phyloP scores from a whole-genome alignment of 2,113 vertebrate genomes.

The Cichladusa arquata region DNA sequence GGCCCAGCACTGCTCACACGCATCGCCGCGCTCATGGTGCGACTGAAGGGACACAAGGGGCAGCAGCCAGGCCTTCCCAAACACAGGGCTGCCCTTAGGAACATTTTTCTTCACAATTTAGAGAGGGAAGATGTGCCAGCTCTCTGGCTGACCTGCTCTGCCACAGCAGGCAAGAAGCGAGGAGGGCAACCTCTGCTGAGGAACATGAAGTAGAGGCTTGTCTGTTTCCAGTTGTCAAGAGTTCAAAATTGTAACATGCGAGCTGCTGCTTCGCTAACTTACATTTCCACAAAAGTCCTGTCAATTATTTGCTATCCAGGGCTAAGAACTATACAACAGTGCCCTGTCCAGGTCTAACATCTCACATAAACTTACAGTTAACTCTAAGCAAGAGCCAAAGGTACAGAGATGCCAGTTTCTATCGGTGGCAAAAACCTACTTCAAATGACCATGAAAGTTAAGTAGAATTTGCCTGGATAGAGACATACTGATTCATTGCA shows the following conservation, averaged over 20 bases:
- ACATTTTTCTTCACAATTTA: not conserved
- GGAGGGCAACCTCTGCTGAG: not conserved
- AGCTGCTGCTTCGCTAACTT: not conserved
- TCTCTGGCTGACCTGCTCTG: not conserved
- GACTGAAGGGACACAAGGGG: not conserved
- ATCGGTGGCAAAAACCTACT: not conserved
- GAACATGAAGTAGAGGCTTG: not conserved
- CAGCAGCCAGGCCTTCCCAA: not conserved
- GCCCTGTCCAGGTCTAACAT: not conserved
- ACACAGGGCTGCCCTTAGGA: accelerated
- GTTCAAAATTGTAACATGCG: not conserved
- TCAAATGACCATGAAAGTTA: not conserved
- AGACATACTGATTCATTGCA: not conserved
- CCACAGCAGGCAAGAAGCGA: not conserved
- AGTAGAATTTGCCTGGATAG: not conserved
- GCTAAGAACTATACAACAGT: not conserved
- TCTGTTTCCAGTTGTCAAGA: not conserved
- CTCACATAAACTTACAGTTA: not conserved
- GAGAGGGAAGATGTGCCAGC: not conserved
- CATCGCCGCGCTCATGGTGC: accelerated
- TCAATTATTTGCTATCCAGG: not conserved
- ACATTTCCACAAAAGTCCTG: not conserved
- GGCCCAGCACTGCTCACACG: not conserved
- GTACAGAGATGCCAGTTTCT: not conserved
- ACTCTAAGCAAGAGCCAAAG: not conserved